Evolutionary conservation across 2,113 vertebrate genomes (phyloP), one percentile per base, ranked within the genome.

Genomic region (Pao palembangensis): DNA sequence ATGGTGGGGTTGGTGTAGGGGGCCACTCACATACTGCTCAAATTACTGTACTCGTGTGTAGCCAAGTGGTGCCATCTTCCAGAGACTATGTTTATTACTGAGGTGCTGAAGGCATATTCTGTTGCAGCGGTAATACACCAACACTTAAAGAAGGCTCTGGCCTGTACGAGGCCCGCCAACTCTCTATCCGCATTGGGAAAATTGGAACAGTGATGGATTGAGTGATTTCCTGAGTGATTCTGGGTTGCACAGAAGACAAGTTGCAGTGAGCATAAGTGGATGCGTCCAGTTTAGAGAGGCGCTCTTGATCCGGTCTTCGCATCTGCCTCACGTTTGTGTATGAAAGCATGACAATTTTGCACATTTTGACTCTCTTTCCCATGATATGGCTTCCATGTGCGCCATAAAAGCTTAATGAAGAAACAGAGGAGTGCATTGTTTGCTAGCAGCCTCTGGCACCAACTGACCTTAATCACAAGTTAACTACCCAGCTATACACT

Each of bases 351-450:
- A 58, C 51, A 19, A n/a, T 52, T 57, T 52, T 63, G 44, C 17
- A 62, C 61, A 13, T 64, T 60, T 50, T 61, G 20, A 2, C 41
- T 17, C 61, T 20, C 11, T 12, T 69, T 77, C 65, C 63, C 68
- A 69, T 18, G 5, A 63, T 61, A 72, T 55, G 48, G 48, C 48
- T 76, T 76, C 79, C 81, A 80, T 61, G 59, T 82, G 75, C 55
- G 58, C 59, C 55, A 34, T 76, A 64, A 78, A 73, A 67, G 52
- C 56, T 55, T 63, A 58, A 76, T 75, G 58, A 73, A 59, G 57
- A 83, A 31, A 73, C 78, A 78, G 64, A 78, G 76, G 70, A 58
- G 0, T 31, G 62, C 69, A 69, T 78, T 82, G 85, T 83, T 74
- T 46, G 51, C 58, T 46, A 57, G 55, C 42, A 17, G 67, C 69